A percentile compares a stretch with the other conserved stretches of the same genome.
These are phyloP conservation scores for Plagiodera versicolora DNA, from an alignment of 2,888 invertebrate species.

Conservation along the genomic window DNA sequence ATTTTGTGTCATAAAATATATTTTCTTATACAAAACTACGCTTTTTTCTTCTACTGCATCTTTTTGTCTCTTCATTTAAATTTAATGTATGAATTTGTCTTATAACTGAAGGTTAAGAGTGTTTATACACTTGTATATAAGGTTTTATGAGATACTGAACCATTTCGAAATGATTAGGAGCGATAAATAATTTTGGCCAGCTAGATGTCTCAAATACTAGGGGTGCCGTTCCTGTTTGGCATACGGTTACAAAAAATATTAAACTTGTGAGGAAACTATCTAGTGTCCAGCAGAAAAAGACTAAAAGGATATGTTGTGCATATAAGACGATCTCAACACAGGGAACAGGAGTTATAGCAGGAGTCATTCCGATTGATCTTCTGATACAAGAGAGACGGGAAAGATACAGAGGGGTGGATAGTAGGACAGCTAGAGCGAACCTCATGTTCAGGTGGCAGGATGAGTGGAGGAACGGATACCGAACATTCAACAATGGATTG, in stretches of 20 bases:
- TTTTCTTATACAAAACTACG: too few relatives aligned
- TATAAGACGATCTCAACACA: neutral
- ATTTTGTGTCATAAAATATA: too few relatives aligned
- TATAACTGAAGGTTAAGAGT: too few relatives aligned
- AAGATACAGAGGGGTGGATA: neutral
- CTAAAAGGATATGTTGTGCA: neutral
- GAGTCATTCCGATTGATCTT: neutral
- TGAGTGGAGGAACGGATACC: slow-evolving; percentile 1
- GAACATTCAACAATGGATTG: too few relatives aligned
- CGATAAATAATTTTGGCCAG: too few relatives aligned
- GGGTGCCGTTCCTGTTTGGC: neutral
- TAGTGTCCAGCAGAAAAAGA: neutral
- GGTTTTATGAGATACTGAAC: too few relatives aligned
- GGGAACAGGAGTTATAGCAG: neutral
- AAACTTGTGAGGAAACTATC: neutral
- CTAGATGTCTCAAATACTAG: too few relatives aligned
- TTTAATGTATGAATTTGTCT: too few relatives aligned
- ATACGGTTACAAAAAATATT: neutral
- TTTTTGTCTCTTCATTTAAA: too few relatives aligned
- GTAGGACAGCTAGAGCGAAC: neutral
- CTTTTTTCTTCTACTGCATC: too few relatives aligned
- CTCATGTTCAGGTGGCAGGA: slow-evolving; percentile 6
- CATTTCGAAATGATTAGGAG: too few relatives aligned
- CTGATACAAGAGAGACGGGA: neutral
- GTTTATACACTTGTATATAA: too few relatives aligned